These are phyloP conservation scores for Platysteira castanea DNA, from an alignment of 2,113 vertebrate genomes.

Conservation along the genomic window DNA sequence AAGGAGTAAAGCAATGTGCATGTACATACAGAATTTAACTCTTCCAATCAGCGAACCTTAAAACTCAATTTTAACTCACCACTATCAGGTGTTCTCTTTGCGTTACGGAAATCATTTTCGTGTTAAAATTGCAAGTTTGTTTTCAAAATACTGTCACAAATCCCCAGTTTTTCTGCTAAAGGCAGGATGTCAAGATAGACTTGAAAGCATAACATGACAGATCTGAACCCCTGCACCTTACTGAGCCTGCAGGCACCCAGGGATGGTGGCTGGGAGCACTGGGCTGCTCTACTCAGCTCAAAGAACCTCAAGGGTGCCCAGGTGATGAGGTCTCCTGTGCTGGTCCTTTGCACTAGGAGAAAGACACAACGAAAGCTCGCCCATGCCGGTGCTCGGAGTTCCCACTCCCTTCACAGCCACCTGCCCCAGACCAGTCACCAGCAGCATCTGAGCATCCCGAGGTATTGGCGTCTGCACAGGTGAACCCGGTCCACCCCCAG, in stretches of 20 bases:
- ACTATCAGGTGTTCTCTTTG: neutral
- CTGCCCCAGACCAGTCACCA: rapidly evolving
- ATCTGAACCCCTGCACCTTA: rapidly evolving
- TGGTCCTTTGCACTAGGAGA: neutral
- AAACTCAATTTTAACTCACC: neutral
- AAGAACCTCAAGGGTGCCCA: neutral
- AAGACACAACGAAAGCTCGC: neutral
- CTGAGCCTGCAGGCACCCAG: neutral
- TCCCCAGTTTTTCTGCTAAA: neutral
- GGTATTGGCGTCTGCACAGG: rapidly evolving
- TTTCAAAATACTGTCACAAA: neutral
- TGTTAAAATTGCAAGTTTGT: neutral
- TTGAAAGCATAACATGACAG: rapidly evolving
- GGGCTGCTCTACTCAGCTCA: neutral
- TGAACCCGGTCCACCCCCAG: rapidly evolving
- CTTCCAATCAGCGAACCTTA: neutral
- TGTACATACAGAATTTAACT: neutral
- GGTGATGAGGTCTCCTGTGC: neutral
- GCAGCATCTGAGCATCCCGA: neutral
- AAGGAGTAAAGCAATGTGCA: neutral
- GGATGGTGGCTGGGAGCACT: neutral
- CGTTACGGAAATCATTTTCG: neutral
- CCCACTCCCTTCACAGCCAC: neutral
- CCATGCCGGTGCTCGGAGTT: rapidly evolving
- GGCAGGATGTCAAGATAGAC: neutral